These are phyloP conservation scores for Myotis yumanensis DNA, from an alignment of 2,113 vertebrate genomes.

Conservation along the genomic window DNA sequence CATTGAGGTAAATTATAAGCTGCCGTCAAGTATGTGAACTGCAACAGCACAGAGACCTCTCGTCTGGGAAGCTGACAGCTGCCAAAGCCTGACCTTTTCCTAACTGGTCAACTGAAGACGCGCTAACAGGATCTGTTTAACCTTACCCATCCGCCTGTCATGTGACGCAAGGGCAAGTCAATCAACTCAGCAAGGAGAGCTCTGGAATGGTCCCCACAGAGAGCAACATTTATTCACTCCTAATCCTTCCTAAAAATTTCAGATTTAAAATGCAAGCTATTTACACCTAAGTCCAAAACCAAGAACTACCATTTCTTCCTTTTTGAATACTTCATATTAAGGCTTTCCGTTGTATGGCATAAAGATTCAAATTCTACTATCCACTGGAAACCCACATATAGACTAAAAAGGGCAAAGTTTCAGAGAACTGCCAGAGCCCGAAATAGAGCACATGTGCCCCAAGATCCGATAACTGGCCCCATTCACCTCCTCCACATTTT, in stretches of 20 bases:
- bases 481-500: not conserved
- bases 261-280: conserved; percentile 37
- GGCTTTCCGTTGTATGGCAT: not conserved
- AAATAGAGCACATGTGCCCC: not conserved
- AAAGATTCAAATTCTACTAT: conserved; percentile 5
- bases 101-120: conserved; percentile 42
- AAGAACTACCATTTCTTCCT: not conserved
- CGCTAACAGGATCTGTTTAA: not conserved
- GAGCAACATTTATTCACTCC: not conserved
- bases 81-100: conserved; percentile 59
- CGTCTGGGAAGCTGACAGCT: not conserved
- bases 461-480: not conserved
- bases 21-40: not conserved
- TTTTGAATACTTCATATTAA: conserved; percentile 23
- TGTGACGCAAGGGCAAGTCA: conserved; percentile 28
- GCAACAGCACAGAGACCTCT: not conserved
- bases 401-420: not conserved
- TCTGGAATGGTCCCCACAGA: not conserved
- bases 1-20: not conserved
- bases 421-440: not conserved
- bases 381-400: not conserved
- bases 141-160: conserved; percentile 15
- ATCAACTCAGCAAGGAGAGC: not conserved
- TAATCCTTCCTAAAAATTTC: conserved; percentile 16
- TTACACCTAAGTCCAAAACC: not conserved